Evolutionary conservation across 2,113 vertebrate species (phyloP).

Genomic region (Gallinago paraguaiae): DNA sequence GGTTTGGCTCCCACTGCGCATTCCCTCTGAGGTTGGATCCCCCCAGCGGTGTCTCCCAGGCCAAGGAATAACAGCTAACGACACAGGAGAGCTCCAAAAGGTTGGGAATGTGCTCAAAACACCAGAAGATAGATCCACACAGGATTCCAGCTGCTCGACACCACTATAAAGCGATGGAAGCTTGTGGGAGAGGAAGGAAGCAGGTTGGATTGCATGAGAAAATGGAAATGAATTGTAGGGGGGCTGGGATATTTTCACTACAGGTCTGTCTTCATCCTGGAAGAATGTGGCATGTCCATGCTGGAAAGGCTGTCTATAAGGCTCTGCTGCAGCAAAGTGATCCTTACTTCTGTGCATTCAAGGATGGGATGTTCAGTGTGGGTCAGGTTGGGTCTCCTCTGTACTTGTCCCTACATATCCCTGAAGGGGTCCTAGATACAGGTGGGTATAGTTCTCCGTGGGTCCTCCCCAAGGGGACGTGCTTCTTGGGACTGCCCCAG

Average conservation of each 20-base stretch:
- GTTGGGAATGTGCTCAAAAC: not conserved
- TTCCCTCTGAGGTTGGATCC: not conserved
- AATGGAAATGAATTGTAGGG: not conserved
- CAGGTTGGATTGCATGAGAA: not conserved
- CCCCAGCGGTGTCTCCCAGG: conserved; percentile 49
- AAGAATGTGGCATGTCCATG: not conserved
- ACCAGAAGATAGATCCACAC: not conserved
- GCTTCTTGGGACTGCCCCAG: not conserved
- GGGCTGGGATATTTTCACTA: not conserved
- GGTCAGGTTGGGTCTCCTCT: not conserved
- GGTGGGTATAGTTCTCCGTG: not conserved
- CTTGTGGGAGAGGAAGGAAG: not conserved
- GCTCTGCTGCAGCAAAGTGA: rapidly evolving
- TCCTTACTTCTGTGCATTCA: not conserved
- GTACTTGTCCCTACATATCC: not conserved
- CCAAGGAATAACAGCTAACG: not conserved
- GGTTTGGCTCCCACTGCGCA: not conserved
- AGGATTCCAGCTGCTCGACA: not conserved
- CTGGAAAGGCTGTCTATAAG: not conserved
- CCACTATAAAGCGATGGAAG: not conserved
- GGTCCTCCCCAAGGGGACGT: rapidly evolving
- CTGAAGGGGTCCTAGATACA: not conserved
- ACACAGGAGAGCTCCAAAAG: not conserved
- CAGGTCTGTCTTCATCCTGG: not conserved
- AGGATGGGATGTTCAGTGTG: not conserved